These are phyloP conservation scores for Cuniculus paca DNA, from an alignment of 2,797 vertebrate genomes.

Conservation along the genomic window DNA sequence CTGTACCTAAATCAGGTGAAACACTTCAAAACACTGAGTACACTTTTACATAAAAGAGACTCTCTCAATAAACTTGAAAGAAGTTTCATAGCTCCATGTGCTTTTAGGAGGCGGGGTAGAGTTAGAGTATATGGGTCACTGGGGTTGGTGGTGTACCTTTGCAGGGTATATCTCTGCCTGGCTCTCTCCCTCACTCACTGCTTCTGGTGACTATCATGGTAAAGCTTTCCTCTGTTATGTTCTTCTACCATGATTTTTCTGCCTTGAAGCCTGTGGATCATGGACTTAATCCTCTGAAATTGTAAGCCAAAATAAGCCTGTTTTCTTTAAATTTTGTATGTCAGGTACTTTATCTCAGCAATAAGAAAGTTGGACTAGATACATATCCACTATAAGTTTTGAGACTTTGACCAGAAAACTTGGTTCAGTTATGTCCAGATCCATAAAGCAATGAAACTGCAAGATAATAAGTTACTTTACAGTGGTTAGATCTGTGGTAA, in stretches of 20 bases:
- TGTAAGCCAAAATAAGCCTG: not conserved
- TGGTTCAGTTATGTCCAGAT: not conserved
- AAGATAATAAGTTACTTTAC: not conserved
- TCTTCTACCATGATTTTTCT: not conserved
- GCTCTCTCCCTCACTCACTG: not conserved
- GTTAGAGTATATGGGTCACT: not conserved
- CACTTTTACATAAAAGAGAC: not conserved
- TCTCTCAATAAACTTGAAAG: not conserved
- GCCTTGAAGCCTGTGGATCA: not conserved
- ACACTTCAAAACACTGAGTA: not conserved
- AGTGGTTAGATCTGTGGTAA: not conserved
- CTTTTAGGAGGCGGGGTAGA: not conserved
- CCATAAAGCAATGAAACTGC: not conserved
- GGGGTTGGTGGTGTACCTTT: not conserved
- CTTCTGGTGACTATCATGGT: not conserved
- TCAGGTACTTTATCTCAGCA: not conserved
- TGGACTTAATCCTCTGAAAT: not conserved
- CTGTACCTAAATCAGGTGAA: not conserved
- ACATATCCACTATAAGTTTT: not conserved
- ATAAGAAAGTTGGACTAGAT: not conserved
- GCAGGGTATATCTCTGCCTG: not conserved
- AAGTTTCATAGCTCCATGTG: not conserved
- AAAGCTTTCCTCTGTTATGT: not conserved
- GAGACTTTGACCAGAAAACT: not conserved
- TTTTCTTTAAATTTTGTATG: not conserved